Base-by-base conservation (phyloP, 2,888 invertebrate genomes). In the Microctonus hyperodae region DNA sequence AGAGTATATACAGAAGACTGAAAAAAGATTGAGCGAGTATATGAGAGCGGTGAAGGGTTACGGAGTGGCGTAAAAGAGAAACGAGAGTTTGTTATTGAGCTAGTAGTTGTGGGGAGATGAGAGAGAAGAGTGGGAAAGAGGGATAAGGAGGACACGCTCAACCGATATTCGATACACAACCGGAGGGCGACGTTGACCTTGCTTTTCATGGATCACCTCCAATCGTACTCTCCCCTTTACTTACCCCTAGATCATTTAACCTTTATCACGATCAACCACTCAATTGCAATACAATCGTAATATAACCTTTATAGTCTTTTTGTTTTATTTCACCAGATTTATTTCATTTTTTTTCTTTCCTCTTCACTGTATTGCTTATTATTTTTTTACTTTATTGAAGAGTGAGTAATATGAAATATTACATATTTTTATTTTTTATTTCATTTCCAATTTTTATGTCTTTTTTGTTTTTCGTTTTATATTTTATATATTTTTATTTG, bases 171-270 rank as follows among this genome's bases (percentile, higher is more conserved):
- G 37, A 67, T 67, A 67, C 51, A 67, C 59, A 57, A 25, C 57
- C 50, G 37, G 60, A 51, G 70, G 56, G 70, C 57, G 64, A 67
- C 64, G 68, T 68, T 70, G 70, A 70, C 68, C 70, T 70, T 70
- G 70, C 65, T 40, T 57, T 37, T 68, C 58, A 70, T 51, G 68
- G 68, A 68, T 70, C 68, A 70, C 63, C 68, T 59, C 53, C 10
- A 33, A 51, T 53, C 65, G n/a, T 11, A 50, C 51, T 37, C 28
- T 28, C 28, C 3, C 28, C 7, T 7, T 28, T 28, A 7, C 7
- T 28, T 5, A 40, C n/a, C 20, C 13, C 31, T 37, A 37, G 37
- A 13, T 20, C 25, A 28, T 37, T 28, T 33, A 13, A 20, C 23
- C 25, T 53, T 20, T 9, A 33, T 33, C 44, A 31, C 48, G 48